Evolutionary conservation across 2,797 vertebrate genomes (phyloP).

Genomic region (Diplodus sargus): DNA sequence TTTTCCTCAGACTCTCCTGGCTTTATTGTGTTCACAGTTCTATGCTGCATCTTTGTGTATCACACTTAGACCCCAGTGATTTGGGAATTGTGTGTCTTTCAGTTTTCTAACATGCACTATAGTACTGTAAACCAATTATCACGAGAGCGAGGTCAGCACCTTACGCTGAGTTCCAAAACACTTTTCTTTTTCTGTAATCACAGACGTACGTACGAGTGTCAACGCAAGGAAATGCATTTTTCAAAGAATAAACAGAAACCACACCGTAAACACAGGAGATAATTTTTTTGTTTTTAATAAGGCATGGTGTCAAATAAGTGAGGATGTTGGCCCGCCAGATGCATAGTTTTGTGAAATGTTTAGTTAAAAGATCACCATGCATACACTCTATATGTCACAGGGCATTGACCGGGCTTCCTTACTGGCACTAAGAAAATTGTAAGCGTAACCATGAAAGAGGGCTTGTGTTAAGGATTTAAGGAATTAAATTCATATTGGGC

Average conservation of each 20-base stretch:
- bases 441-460: neutral
- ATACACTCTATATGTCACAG: too few relatives aligned
- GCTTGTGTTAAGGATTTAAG: neutral
- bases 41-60: neutral
- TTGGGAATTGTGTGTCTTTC: neutral
- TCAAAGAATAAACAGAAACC: too few relatives aligned
- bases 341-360: too few relatives aligned
- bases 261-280: too few relatives aligned
- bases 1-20: neutral
- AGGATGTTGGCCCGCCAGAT: too few relatives aligned
- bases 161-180: neutral
- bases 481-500: neutral
- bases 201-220: too few relatives aligned
- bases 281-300: too few relatives aligned
- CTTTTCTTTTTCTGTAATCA: too few relatives aligned
- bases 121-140: neutral
- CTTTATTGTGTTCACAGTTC: slow-evolving; percentile 10
- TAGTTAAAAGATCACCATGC: too few relatives aligned
- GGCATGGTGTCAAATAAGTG: too few relatives aligned
- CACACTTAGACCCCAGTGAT: slow-evolving; percentile 8
- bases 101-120: neutral
- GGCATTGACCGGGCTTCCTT: neutral
- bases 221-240: too few relatives aligned
- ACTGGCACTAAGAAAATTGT: neutral
- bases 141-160: neutral